Percentiles rank a stretch among this genome's conserved stretches.
Conservation (phyloP, 2,797 vertebrate genomes). For the Enteromius anoplus region DNA sequence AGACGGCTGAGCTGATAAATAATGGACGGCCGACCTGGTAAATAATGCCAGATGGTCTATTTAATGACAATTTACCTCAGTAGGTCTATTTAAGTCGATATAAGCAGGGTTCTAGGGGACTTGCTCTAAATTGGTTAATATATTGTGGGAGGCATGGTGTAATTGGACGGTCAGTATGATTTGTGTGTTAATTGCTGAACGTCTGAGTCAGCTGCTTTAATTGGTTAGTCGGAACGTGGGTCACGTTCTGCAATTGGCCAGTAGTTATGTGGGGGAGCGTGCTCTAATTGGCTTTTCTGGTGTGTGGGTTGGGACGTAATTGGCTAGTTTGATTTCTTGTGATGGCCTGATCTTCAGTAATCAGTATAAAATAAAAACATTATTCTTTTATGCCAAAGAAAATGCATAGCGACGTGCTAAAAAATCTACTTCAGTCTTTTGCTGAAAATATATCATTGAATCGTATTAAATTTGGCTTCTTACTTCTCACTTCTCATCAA, state of each 20-base stretch:
- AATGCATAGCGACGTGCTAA: not conserved
- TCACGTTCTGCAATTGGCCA: conserved; percentile 38
- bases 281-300: conserved; percentile 33
- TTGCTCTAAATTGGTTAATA: conserved; percentile 47
- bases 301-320: conserved; percentile 21
- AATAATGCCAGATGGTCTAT: conserved; percentile 28
- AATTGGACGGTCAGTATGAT: conserved; percentile 46
- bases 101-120: conserved; percentile 19
- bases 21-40: conserved; percentile 29
- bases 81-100: conserved; percentile 24
- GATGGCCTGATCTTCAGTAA: not conserved
- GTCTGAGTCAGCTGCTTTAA: conserved; percentile 31
- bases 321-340: conserved; percentile 18
- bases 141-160: conserved; percentile 38
- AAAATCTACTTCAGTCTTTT: not conserved
- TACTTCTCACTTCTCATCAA: not conserved
- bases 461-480: not conserved
- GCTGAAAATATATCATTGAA: not conserved
- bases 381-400: not conserved
- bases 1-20: conserved; percentile 15
- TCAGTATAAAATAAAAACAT: not conserved
- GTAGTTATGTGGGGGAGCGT: conserved; percentile 17
- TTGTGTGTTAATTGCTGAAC: conserved; percentile 36
- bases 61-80: not conserved
- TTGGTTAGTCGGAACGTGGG: conserved; percentile 28